A percentile compares a stretch with the other conserved stretches of the same genome.
Evolutionary conservation across 2,888 invertebrate species (phyloP).

Genomic region (Agrochola lota): DNA sequence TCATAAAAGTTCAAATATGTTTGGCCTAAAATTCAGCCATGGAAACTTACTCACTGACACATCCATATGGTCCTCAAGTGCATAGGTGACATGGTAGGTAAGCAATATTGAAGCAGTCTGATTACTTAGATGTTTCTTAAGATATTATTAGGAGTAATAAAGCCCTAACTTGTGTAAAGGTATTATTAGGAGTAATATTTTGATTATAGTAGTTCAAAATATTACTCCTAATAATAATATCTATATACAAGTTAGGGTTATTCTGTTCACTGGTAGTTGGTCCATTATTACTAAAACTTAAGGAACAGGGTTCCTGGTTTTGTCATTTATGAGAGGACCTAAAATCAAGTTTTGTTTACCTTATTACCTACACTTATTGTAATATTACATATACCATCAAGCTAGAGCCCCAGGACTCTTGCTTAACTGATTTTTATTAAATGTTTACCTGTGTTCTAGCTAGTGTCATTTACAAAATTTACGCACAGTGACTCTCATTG

Average conservation of each 20-base stretch:
- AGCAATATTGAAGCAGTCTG: not conserved
- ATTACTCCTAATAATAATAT: too few relatives aligned
- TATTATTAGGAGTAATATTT: not conserved
- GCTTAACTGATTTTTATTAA: not conserved
- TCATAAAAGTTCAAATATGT: not conserved
- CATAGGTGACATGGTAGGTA: not conserved
- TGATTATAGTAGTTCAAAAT: too few relatives aligned
- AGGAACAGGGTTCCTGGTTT: not conserved
- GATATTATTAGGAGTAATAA: not conserved
- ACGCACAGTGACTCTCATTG: not conserved
- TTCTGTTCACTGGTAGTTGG: not conserved
- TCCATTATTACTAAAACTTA: not conserved
- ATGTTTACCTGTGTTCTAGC: too few relatives aligned
- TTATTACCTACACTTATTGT: not conserved
- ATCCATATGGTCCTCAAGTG: not conserved
- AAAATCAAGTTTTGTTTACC: not conserved
- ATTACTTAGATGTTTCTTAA: not conserved
- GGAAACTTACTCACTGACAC: too few relatives aligned
- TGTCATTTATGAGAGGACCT: not conserved
- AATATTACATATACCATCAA: constrained; percentile 2
- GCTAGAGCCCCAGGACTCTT: too few relatives aligned
- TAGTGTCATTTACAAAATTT: too few relatives aligned
- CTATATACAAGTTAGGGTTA: not conserved
- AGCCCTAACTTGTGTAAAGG: too few relatives aligned
- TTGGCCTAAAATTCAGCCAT: not conserved